phyloP scores from a whole-genome alignment of 2,113 vertebrate species.

The Todiramphus chloris region DNA sequence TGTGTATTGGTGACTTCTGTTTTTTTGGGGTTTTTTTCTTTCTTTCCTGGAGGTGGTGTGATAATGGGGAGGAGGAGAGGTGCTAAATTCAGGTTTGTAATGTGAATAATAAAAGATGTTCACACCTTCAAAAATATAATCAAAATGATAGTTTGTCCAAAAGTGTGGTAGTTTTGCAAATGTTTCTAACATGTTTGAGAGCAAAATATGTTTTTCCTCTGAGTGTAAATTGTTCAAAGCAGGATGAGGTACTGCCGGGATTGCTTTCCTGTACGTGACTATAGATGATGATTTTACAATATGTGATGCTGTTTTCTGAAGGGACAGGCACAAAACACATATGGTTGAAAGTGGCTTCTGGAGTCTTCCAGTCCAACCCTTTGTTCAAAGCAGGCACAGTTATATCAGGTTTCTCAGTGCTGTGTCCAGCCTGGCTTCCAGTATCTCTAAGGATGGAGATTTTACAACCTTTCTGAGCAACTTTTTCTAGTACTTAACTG shows the following conservation, averaged over 20 bases:
- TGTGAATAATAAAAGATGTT: slow-evolving; percentile 55
- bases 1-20: not conserved
- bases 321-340: not conserved
- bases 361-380: not conserved
- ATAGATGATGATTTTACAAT: not conserved
- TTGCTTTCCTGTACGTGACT: not conserved
- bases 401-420: not conserved
- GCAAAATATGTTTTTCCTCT: not conserved
- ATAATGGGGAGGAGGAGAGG: slow-evolving; percentile 33
- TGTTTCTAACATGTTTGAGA: not conserved
- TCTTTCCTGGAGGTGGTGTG: slow-evolving; percentile 29
- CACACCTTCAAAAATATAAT: slow-evolving; percentile 29
- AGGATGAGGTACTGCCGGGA: not conserved
- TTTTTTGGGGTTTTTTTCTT: not conserved
- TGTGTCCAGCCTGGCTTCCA: not conserved
- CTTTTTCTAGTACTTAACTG: not conserved
- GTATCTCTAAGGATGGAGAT: not conserved
- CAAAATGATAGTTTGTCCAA: not conserved
- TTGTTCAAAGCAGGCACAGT: not conserved
- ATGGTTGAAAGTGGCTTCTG: not conserved
- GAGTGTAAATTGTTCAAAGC: not conserved
- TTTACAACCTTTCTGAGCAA: not conserved
- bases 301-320: not conserved
- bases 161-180: not conserved
- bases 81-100: slow-evolving; percentile 49